Evolutionary conservation across 2,888 invertebrate genomes (phyloP).

Genomic region (Idaea dimidiata): DNA sequence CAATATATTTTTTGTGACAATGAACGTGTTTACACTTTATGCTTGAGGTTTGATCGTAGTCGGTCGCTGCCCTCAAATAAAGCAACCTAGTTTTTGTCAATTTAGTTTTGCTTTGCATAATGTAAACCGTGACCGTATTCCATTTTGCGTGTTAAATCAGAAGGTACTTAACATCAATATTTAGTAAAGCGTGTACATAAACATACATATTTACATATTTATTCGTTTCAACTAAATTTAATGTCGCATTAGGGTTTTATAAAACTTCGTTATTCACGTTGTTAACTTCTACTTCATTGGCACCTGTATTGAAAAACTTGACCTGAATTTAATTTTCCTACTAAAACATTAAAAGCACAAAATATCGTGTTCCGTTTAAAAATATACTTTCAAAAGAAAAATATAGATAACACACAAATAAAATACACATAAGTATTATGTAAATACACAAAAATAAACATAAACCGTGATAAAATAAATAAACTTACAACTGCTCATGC

Average conservation of each 20-base stretch:
- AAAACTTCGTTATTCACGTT: background rate
- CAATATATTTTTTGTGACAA: background rate
- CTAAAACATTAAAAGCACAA: constrained; percentile 21
- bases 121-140: background rate
- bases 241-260: background rate
- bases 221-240: background rate
- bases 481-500: constrained; percentile 53
- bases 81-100: background rate
- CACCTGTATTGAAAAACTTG: background rate
- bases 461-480: constrained; percentile 1
- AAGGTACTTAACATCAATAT: background rate
- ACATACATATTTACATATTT: constrained; percentile 4
- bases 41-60: background rate
- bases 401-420: constrained; percentile 30
- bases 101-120: background rate
- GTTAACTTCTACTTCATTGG: background rate
- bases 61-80: background rate
- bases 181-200: constrained; percentile 1
- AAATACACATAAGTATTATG: constrained; percentile 20
- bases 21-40: background rate
- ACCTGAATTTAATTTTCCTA: constrained; percentile 4
- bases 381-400: constrained; percentile 28
- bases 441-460: background rate
- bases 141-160: background rate
- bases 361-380: constrained; percentile 11